Evolutionary conservation across 2,113 vertebrate genomes (phyloP), one percentile per base, ranked within the genome.

Genomic region (Neopipo cinnamomea): DNA sequence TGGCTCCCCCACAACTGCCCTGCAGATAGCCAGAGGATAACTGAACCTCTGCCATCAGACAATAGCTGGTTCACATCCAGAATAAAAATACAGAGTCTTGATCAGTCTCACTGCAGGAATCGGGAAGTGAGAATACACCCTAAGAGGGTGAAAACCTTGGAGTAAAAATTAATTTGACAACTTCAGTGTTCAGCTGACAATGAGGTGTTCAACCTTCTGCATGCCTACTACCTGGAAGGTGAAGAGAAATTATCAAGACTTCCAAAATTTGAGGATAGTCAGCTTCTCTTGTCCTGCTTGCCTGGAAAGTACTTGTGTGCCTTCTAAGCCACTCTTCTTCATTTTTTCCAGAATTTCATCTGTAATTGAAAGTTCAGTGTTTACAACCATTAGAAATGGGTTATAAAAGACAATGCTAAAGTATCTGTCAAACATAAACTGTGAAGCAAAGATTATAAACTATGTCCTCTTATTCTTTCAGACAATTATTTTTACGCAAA

Each of bases 271-370:
- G 62, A 99, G 98, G 39, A 99, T 77, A 8, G 98, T 98, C 50
- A 99, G 97, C 37, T 96, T 85, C 80, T 99, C 99, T 58, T 96
- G 98, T 73, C 98, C 98, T 28, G 99, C 99, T 97, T 98, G 98
- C 30, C 98, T 98, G 21, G 97, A 98, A 88, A 99, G 96, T 66
- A 89, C 96, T 5, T 11, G 87, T 56, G 94, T 98, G 47, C 99
- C 99, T 33, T 81, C 96, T 30, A 99, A 96, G 14, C 98, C 99
- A 27, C 27, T 11, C 33, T 95, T 96, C 30, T 86, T 96, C 97
- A 99, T 96, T 19, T 94, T 81, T 79, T 94, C n/a, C 91, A 99
- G 91, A 91, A 99, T 99, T 88, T 99, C 99, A 95, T 98, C 99
- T 99, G 97, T 73, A 98, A 95, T 83, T 41, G 30, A 80, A 97